These are phyloP conservation scores for Aphaenogaster floridana DNA, from an alignment of 1,140 invertebrate species.

Conservation along the genomic window DNA sequence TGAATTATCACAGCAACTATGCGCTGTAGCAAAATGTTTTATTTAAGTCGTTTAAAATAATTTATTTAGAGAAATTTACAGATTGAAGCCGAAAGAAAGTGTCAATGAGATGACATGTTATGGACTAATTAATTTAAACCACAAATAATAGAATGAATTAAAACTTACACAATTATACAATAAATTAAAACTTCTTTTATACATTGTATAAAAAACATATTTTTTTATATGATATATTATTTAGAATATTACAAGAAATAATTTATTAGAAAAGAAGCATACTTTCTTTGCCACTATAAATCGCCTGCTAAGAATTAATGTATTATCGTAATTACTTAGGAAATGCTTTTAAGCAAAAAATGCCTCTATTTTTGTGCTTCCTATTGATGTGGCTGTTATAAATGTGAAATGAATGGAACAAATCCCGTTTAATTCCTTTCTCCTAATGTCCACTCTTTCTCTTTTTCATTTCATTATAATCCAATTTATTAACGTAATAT, in stretches of 20 bases:
- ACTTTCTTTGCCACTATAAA: constrained; percentile 23
- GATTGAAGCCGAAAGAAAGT: not conserved
- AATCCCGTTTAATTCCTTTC: not conserved
- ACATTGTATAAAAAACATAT: not conserved
- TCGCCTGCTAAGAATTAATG: not conserved
- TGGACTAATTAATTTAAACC: not conserved
- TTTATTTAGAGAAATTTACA: not conserved
- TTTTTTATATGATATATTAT: not conserved
- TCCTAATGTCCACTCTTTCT: not conserved
- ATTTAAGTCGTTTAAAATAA: not conserved
- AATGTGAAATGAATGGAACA: constrained; percentile 12
- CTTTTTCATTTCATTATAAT: constrained; percentile 1
- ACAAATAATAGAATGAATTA: not conserved
- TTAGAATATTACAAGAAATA: not conserved
- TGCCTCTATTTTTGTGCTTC: not conserved
- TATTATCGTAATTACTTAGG: not conserved
- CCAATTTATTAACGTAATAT: constrained; percentile 1
- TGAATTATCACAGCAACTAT: not conserved
- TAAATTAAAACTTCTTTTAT: not conserved
- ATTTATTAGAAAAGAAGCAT: not conserved
- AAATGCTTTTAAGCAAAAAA: not conserved
- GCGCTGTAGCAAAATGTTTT: not conserved
- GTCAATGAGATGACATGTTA: not conserved
- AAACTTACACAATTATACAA: not conserved
- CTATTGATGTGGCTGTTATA: constrained; percentile 2